Conservation (phyloP, 2,888 invertebrate species). For the Halocaridina rubra region DNA sequence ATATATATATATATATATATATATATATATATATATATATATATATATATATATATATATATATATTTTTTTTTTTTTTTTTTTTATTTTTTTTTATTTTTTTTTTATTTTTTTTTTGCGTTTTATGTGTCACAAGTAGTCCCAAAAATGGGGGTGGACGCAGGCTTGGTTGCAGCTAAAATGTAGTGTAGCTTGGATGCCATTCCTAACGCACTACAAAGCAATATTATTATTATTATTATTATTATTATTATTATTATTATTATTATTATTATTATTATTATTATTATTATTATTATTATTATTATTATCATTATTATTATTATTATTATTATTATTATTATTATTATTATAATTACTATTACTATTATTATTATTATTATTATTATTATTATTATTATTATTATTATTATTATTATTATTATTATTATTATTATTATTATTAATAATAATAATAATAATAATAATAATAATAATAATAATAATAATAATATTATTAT, state of each 20-base stretch:
- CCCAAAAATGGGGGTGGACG: no score
- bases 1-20: not conserved
- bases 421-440: not conserved
- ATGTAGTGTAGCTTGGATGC: not conserved
- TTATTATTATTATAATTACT: not conserved
- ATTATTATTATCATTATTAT: not conserved
- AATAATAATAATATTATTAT: not conserved
- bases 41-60: no score
- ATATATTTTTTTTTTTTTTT: no score
- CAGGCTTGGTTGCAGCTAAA: not conserved
- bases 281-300: not conserved
- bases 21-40: not conserved
- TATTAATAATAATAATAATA: not conserved
- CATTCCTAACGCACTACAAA: no score
- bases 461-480: not conserved
- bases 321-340: not conserved
- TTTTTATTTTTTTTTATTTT: no score
- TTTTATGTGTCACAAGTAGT: no score
- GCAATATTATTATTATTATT: not conserved
- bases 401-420: not conserved
- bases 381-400: not conserved
- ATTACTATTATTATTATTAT: not conserved
- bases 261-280: not conserved
- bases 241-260: not conserved
- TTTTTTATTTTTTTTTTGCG: no score